Base-by-base conservation (phyloP, 2,797 vertebrate species). In the Erpetoichthys calabaricus region DNA sequence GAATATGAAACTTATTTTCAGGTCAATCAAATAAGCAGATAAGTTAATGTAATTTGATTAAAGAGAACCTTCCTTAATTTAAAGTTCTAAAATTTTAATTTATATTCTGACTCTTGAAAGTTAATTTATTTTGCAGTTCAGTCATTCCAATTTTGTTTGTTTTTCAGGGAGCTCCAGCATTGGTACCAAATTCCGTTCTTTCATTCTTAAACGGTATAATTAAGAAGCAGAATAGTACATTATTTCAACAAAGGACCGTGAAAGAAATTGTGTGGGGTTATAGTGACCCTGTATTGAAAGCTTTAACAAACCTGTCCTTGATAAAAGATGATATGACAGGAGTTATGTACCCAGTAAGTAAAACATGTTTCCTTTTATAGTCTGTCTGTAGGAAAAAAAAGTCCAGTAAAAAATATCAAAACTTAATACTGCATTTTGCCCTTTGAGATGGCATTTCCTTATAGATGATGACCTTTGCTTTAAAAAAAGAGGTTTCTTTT, bases 231-330 rank as follows among this genome's bases (percentile, higher is more conserved):
- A 86, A 87, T 0, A 80, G 90, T 3, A 59, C 70, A 0, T 72
- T 99, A 63, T 91, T 97, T 68, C 91, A 97, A 67, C 70, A 2
- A 0, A 89, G 89, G 62, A 84, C 80, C 5, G 78, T 99, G 58
- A 86, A 62, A 47, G 92, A 97, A 57, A 0, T 98, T 3, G 67
- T 99, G 45, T 99, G 94, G 94, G 96, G 96, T 7, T 98, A 99
- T 65, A 45, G 0, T 1, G 94, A 97, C 67, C 87, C 90, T 4
- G 67, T 96, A 63, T 57, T 88, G 60, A 5, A 5, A 51, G 9
- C 57, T 42, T 3, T 85, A n/a, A 67, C 72, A 4, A 6, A 69
- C 1, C n/a, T n/a, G n/a, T n/a, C n/a, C n/a, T n/a, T n/a, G n/a
- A 1, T 45, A 0, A 0, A 82, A 56, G 44, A 64, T 1, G 2